Percentiles rank a stretch among this genome's conserved stretches.
phyloP scores from a whole-genome alignment of 2,113 vertebrate genomes.

The Vireo altiloquus region DNA sequence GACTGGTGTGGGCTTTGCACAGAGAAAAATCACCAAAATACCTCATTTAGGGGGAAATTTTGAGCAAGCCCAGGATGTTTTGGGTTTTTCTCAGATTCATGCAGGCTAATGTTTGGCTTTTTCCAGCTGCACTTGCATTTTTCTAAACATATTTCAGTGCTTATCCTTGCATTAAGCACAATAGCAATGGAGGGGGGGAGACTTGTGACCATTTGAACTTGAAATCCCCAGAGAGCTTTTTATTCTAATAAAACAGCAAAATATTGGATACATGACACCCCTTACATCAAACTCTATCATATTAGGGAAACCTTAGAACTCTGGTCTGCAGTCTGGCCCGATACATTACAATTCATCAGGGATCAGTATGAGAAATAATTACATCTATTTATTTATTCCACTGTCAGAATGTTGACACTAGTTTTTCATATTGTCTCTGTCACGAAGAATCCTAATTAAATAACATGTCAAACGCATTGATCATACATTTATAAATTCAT shows the following conservation, averaged over 20 bases:
- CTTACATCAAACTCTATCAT: conserved; percentile 90
- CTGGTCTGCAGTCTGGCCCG: conserved; percentile 67
- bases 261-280: conserved; percentile 85
- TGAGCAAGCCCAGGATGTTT: not conserved
- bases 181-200: not conserved
- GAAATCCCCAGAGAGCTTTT: conserved; percentile 86
- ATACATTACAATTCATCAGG: conserved; percentile 82
- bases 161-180: conserved; percentile 21
- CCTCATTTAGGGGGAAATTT: not conserved
- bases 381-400: conserved; percentile 85
- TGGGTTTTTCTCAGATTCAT: not conserved
- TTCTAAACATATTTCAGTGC: not conserved
- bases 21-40: not conserved
- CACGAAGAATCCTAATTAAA: conserved; percentile 80
- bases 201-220: conserved; percentile 79
- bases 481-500: conserved; percentile 72
- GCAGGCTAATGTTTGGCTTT: not conserved
- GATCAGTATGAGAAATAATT: conserved; percentile 79
- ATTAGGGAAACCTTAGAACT: conserved; percentile 92
- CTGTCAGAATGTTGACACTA: conserved; percentile 85
- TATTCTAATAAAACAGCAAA: conserved; percentile 90
- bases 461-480: conserved; percentile 80
- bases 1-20: not conserved
- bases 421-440: conserved; percentile 83
- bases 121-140: not conserved